phyloP scores from a whole-genome alignment of 1,140 invertebrate species.

The Drosophila teissieri region DNA sequence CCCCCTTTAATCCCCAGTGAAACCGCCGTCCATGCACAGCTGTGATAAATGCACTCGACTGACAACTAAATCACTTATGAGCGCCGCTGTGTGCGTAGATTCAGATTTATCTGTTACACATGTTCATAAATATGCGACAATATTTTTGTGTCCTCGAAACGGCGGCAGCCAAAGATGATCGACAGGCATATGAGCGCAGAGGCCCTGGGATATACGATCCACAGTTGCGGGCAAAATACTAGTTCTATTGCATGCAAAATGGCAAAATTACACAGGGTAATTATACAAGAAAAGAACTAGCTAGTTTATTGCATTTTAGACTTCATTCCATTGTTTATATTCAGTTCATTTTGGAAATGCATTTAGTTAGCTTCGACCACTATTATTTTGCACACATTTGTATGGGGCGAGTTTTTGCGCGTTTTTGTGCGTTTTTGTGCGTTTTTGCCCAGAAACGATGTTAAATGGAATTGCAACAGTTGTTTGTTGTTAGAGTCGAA shows the following conservation, averaged over 20 bases:
- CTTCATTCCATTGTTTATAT: too few species aligned
- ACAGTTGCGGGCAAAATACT: neutral
- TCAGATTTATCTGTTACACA: constrained; percentile 80
- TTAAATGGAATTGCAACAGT: constrained; percentile 82
- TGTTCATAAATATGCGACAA: constrained; percentile 83
- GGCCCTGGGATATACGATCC: neutral
- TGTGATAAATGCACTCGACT: constrained; percentile 79
- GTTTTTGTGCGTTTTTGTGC: constrained; percentile 14
- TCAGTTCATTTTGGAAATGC: neutral
- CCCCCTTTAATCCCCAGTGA: constrained; percentile 8
- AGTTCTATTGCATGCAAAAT: neutral
- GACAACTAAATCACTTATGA: constrained; percentile 81
- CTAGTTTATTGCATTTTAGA: too few species aligned
- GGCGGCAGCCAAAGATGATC: constrained; percentile 47
- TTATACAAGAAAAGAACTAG: neutral
- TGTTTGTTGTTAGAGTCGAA: constrained; percentile 78
- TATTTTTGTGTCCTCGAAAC: constrained; percentile 64
- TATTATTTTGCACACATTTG: neutral
- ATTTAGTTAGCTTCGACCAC: neutral
- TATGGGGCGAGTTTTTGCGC: neutral
- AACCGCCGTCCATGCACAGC: constrained; percentile 34
- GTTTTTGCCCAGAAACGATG: constrained; percentile 57
- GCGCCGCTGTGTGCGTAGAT: constrained; percentile 40
- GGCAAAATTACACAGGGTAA: neutral
- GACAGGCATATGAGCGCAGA: constrained; percentile 26